Conservation (phyloP, 2,888 invertebrate species). For the Nephrotoma flavescens region DNA sequence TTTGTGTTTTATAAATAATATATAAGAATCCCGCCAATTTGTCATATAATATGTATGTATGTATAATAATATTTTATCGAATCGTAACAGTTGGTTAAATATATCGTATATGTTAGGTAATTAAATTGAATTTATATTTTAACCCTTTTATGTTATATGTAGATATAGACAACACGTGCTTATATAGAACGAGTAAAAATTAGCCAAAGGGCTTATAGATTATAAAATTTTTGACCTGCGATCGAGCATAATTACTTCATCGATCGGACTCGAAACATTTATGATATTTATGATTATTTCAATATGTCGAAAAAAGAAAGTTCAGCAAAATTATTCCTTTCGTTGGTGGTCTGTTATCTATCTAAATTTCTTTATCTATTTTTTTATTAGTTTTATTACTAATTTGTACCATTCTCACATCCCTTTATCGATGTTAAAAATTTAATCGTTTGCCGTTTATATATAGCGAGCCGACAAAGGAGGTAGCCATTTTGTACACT, state of each 20-base stretch:
- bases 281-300: background rate
- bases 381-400: background rate
- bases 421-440: background rate
- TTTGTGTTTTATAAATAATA: background rate
- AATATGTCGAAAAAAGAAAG: background rate
- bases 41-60: background rate
- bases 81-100: background rate
- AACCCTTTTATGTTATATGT: background rate
- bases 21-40: background rate
- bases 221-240: background rate
- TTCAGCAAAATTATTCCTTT: background rate
- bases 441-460: background rate
- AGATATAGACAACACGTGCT: background rate
- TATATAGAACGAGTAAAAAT: background rate
- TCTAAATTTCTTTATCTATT: background rate
- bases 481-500: background rate
- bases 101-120: background rate
- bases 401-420: background rate
- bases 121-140: background rate
- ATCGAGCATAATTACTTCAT: background rate
- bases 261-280: background rate
- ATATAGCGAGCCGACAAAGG: background rate
- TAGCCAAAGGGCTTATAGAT: background rate
- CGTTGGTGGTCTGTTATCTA: background rate
- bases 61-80: background rate